Evolutionary conservation across 2,113 vertebrate species (phyloP).

Genomic region (Oryzias melastigma): DNA sequence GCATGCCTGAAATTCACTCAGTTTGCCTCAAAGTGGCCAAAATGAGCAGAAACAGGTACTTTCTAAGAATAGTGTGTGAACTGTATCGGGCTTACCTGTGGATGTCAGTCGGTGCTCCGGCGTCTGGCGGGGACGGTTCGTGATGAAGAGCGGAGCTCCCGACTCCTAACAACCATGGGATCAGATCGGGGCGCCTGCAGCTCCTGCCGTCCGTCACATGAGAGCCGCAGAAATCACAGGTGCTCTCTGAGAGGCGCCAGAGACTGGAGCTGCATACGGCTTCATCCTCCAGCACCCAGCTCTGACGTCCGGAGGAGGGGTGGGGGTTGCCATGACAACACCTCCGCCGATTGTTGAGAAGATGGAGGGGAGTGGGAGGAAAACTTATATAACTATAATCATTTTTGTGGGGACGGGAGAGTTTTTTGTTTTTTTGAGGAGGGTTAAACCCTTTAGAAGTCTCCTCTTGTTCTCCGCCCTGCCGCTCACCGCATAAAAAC

Average conservation of each 20-base stretch:
- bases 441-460: constrained; percentile 57
- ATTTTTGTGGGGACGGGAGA: constrained; percentile 13
- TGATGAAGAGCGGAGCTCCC: constrained; percentile 1
- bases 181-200: constrained; percentile 17
- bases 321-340: constrained; percentile 68
- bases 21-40: background rate
- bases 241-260: constrained; percentile 57
- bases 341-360: constrained; percentile 50
- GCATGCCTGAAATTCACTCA: background rate
- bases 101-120: constrained; percentile 12
- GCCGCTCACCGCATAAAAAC: constrained; percentile 60
- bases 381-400: constrained; percentile 73
- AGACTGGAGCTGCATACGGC: constrained; percentile 65
- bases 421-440: background rate
- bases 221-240: constrained; percentile 47
- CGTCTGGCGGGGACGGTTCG: constrained; percentile 6
- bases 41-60: constrained; percentile 12
- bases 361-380: constrained; percentile 66
- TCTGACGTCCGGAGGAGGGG: constrained; percentile 69
- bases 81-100: constrained; percentile 57
- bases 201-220: constrained; percentile 34
- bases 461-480: constrained; percentile 34
- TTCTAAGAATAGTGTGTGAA: constrained; percentile 34
- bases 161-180: constrained; percentile 43
- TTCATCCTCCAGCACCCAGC: constrained; percentile 65